Evolutionary conservation across 2,797 vertebrate genomes (phyloP).

Genomic region (Enteromius anoplus): DNA sequence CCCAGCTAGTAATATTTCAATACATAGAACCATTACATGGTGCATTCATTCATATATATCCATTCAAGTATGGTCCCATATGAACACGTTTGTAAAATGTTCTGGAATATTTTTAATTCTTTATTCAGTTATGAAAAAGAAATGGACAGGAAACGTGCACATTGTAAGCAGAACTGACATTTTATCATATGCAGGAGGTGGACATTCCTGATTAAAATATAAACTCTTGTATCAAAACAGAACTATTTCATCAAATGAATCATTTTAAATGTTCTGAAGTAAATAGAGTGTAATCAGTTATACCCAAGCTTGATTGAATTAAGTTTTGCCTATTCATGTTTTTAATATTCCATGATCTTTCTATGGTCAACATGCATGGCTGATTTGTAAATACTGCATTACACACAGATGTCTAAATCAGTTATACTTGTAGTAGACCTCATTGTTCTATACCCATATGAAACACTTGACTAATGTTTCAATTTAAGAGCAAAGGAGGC

Average conservation of each 20-base stretch:
- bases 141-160: background rate
- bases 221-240: background rate
- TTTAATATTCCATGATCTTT: constrained; percentile 6
- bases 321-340: background rate
- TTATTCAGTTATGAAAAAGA: background rate
- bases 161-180: constrained; percentile 11
- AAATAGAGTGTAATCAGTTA: background rate
- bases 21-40: background rate
- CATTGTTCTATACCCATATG: background rate
- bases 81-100: background rate
- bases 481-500: background rate
- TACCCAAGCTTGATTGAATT: background rate
- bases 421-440: background rate
- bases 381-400: background rate
- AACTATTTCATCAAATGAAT: background rate
- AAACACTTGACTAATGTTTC: background rate
- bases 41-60: constrained; percentile 23
- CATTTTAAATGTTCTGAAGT: background rate
- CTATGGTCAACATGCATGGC: background rate
- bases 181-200: background rate
- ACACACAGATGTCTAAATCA: background rate
- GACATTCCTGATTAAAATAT: background rate
- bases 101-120: background rate
- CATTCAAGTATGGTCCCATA: background rate
- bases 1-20: constrained; percentile 7